A percentile compares a stretch with the other conserved stretches of the same genome.
Evolutionary conservation across 1,140 invertebrate genomes (phyloP).

Genomic region (Drosophila auraria): DNA sequence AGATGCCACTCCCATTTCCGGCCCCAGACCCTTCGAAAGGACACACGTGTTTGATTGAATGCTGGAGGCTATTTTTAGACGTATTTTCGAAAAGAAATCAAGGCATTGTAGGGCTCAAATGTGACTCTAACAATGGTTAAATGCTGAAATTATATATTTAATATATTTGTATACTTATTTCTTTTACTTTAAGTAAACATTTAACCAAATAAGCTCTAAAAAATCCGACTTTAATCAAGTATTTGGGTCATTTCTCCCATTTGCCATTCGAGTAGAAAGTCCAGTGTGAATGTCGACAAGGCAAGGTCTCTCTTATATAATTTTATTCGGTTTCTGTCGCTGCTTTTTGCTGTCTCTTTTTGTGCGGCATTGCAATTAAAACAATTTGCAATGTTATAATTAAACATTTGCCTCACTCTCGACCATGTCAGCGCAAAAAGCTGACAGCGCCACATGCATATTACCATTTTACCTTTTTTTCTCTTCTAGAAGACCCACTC

Average conservation of each 20-base stretch:
- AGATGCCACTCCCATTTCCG: constrained; percentile 29
- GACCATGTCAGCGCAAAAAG: constrained; percentile 59
- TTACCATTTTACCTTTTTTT: constrained; percentile 17
- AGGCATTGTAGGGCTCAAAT: background rate
- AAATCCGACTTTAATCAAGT: background rate
- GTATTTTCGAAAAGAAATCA: background rate
- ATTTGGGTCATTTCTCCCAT: constrained; percentile 30
- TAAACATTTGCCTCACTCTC: constrained; percentile 68
- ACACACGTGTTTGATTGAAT: constrained; percentile 10
- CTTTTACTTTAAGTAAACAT: no score
- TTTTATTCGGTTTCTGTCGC: constrained; percentile 21
- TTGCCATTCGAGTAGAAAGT: constrained; percentile 37
- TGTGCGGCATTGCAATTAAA: constrained; percentile 53
- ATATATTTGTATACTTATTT: no score
- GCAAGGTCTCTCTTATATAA: constrained; percentile 38
- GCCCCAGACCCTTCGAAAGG: background rate
- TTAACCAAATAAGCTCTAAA: no score
- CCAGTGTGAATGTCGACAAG: constrained; percentile 24
- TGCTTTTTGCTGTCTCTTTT: background rate
- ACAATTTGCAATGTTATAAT: constrained; percentile 74
- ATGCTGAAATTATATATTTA: no score
- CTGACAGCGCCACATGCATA: constrained; percentile 47
- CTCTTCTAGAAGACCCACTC: constrained; percentile 27
- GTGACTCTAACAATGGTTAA: background rate
- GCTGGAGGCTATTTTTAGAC: background rate